Percentiles rank a stretch among this genome's conserved stretches.
Conservation (phyloP, 2,797 vertebrate species). For the Caiman crocodilus region DNA sequence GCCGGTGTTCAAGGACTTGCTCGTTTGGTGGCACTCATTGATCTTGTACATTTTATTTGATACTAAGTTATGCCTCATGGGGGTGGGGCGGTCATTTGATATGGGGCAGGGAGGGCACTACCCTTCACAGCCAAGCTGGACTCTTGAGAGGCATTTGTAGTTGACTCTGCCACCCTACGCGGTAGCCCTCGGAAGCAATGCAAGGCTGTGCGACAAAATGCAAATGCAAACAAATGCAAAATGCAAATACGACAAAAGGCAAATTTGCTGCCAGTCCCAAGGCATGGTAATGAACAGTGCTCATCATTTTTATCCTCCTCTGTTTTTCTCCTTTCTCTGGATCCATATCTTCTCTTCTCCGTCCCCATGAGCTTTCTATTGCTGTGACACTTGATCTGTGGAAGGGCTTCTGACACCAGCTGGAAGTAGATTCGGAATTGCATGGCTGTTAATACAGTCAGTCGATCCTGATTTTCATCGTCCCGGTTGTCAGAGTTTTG, state of each 20-base stretch:
- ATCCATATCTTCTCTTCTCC: neutral
- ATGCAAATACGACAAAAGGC: neutral
- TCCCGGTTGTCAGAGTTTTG: neutral
- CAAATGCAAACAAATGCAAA: neutral
- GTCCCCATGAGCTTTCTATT: neutral
- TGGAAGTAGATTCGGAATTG: neutral
- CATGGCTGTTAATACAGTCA: neutral
- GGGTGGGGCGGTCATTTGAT: slow-evolving; percentile 29
- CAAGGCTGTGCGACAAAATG: neutral
- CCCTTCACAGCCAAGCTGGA: neutral
- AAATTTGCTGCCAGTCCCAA: neutral
- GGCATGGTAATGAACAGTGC: neutral
- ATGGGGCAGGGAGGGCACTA: neutral
- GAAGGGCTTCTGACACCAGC: neutral
- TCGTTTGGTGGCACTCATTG: slow-evolving; percentile 38
- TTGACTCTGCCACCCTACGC: neutral
- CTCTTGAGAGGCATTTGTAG: slow-evolving; percentile 24
- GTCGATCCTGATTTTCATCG: neutral
- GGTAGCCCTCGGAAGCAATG: neutral
- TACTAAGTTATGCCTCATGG: neutral
- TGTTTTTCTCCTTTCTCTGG: neutral
- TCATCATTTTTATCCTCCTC: neutral
- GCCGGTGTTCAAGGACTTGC: slow-evolving; percentile 39
- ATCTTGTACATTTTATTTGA: slow-evolving; percentile 41
- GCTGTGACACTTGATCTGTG: neutral